Evolutionary conservation across 2,113 vertebrate species (phyloP).

Genomic region (Tursiops truncatus): DNA sequence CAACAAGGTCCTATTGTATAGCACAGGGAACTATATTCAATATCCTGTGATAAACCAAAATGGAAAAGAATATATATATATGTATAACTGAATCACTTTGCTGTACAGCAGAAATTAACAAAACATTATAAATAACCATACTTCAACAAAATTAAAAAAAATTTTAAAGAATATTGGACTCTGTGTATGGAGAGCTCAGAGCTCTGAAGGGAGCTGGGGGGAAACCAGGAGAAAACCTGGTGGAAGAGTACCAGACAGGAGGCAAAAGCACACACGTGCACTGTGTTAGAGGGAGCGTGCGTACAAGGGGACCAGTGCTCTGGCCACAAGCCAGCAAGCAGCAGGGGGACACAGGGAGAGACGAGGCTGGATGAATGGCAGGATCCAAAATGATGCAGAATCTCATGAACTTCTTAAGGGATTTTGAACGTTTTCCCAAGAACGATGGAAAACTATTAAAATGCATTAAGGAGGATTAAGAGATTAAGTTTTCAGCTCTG

Average conservation of each 20-base stretch:
- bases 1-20: neutral
- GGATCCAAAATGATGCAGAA: neutral
- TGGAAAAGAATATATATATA: neutral
- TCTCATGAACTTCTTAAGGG: neutral
- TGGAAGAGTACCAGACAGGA: neutral
- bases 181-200: neutral
- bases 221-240: neutral
- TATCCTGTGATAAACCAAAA: neutral
- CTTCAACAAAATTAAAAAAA: neutral
- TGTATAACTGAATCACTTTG: neutral
- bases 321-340: no score
- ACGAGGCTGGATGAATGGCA: neutral
- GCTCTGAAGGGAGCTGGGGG: neutral
- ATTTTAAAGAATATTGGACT: neutral
- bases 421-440: neutral
- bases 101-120: neutral
- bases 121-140: neutral
- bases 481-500: neutral
- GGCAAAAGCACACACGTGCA: rapidly evolving
- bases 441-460: neutral
- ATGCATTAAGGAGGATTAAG: neutral
- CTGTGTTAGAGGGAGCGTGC: neutral
- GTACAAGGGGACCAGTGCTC: neutral
- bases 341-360: rapidly evolving
- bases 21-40: neutral